Conservation (phyloP, 2,113 vertebrate species). For the Oophaga pumilio region DNA sequence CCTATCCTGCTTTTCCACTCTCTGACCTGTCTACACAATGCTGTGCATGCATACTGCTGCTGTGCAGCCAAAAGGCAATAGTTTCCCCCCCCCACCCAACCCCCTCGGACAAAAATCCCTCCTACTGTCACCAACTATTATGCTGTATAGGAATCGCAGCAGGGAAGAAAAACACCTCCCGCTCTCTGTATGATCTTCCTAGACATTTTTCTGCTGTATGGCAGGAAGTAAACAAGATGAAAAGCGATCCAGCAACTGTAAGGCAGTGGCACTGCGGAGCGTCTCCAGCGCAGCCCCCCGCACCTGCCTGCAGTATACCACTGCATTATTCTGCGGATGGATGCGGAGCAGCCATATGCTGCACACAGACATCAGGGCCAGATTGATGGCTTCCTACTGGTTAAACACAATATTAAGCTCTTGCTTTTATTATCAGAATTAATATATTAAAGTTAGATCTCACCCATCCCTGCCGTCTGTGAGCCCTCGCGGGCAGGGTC, state of each 20-base stretch:
- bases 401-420: neutral
- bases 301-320: slow-evolving; percentile 24
- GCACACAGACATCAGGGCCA: neutral
- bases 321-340: slow-evolving; percentile 9
- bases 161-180: neutral
- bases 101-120: neutral
- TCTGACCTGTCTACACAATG: neutral
- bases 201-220: slow-evolving; percentile 8
- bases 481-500: too few relatives aligned
- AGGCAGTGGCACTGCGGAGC: neutral
- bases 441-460: too few relatives aligned
- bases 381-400: neutral
- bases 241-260: neutral
- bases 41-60: neutral
- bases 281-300: neutral
- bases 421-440: neutral
- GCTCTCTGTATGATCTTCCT: neutral
- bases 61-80: neutral
- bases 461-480: too few relatives aligned
- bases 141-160: neutral
- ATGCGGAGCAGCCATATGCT: neutral
- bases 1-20: neutral
- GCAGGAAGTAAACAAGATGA: slow-evolving; percentile 46
- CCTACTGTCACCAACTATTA: neutral
- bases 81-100: neutral